phyloP scores from a whole-genome alignment of 2,888 invertebrate genomes.

The Stictocephala bisonia region DNA sequence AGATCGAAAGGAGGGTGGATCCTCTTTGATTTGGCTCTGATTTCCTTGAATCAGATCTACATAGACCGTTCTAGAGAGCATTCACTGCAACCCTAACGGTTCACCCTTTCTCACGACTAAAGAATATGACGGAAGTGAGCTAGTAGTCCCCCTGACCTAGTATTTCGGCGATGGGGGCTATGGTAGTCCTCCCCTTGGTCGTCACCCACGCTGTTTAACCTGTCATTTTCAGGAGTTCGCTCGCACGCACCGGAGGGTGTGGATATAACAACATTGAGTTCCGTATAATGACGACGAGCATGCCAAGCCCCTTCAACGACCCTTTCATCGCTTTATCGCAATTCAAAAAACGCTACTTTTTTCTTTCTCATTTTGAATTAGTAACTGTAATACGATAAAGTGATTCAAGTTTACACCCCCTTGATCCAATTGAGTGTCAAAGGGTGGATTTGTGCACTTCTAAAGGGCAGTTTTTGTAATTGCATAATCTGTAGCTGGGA shows the following conservation, averaged over 20 bases:
- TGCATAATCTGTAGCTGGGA: no score
- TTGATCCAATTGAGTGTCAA: no score
- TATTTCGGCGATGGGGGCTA: neutral
- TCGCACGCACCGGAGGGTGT: constrained; percentile 7
- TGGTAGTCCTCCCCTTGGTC: neutral
- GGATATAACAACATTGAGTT: constrained; percentile 19
- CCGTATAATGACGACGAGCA: neutral
- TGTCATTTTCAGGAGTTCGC: neutral
- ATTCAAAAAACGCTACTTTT: no score
- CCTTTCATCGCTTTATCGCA: no score
- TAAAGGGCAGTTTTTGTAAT: no score
- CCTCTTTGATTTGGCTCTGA: constrained; percentile 14
- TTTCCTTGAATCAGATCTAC: constrained; percentile 38
- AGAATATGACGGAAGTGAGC: constrained; percentile 34
- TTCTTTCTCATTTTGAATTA: no score
- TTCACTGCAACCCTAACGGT: constrained; percentile 27
- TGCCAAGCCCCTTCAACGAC: constrained; percentile 7
- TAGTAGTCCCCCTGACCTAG: constrained; percentile 15
- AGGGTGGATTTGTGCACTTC: no score
- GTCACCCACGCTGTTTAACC: neutral
- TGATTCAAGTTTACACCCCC: no score
- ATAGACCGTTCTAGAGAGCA: constrained; percentile 30
- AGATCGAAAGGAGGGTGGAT: constrained; percentile 12
- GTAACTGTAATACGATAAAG: no score
- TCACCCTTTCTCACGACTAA: constrained; percentile 23